Percentiles rank a stretch among this genome's conserved stretches.
These are phyloP conservation scores for Notolabrus celidotus DNA, from an alignment of 2,797 vertebrate species.

Conservation along the genomic window DNA sequence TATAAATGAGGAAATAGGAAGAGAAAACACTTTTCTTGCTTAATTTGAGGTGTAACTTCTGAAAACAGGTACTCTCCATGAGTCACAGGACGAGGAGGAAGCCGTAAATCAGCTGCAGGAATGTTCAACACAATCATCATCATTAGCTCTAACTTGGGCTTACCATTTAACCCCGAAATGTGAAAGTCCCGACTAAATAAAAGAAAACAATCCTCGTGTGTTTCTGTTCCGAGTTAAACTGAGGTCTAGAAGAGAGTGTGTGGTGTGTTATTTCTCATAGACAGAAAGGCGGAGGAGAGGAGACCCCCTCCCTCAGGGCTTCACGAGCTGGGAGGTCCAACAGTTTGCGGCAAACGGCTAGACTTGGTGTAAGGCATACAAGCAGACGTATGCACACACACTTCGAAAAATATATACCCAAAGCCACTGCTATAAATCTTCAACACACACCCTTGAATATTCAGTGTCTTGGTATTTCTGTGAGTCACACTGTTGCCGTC, in stretches of 20 bases:
- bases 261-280: constrained; percentile 67
- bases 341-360: constrained; percentile 56
- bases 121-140: constrained; percentile 43
- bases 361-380: constrained; percentile 61
- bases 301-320: constrained; percentile 71
- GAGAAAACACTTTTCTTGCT: too few relatives aligned
- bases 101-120: constrained; percentile 42
- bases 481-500: constrained; percentile 63
- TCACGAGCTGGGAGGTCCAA: constrained; percentile 74
- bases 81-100: constrained; percentile 29
- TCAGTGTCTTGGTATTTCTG: constrained; percentile 70
- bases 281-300: constrained; percentile 65
- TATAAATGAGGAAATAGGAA: too few relatives aligned
- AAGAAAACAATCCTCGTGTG: constrained; percentile 37
- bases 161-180: constrained; percentile 57
- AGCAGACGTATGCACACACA: constrained; percentile 65
- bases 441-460: constrained; percentile 67
- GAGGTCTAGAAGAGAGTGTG: constrained; percentile 63
- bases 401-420: constrained; percentile 70
- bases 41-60: constrained; percentile 2
- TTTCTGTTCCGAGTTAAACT: constrained; percentile 63
- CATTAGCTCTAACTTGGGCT: constrained; percentile 29
- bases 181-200: constrained; percentile 62
- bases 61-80: constrained; percentile 31
- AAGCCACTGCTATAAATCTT: constrained; percentile 69